phyloP scores from a whole-genome alignment of 2,888 invertebrate species.

The Vannuccia rotundouncinata region DNA sequence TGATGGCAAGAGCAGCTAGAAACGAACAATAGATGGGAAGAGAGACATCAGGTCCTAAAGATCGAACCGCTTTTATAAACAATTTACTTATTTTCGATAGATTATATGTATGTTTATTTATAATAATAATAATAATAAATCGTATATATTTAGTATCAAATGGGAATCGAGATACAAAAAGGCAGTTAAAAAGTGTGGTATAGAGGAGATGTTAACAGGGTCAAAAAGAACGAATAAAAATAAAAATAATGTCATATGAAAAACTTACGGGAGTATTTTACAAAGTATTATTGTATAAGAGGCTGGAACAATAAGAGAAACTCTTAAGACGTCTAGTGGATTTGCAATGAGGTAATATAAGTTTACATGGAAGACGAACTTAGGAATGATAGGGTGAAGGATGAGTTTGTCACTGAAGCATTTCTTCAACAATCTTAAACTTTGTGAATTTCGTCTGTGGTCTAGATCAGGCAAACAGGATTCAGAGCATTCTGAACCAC shows the following conservation, averaged over 20 bases:
- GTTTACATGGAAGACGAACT: background rate
- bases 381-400: conserved; percentile 14
- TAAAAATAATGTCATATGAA: too few species aligned
- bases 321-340: background rate
- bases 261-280: too few species aligned
- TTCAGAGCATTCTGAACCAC: conserved; percentile 3
- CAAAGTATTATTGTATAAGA: conserved; percentile 15
- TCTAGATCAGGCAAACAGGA: conserved; percentile 11
- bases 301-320: conserved; percentile 8
- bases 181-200: conserved; percentile 2
- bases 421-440: conserved; percentile 1
- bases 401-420: conserved; percentile 7
- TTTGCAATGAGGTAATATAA: background rate
- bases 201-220: too few species aligned
- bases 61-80: too few species aligned
- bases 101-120: too few species aligned
- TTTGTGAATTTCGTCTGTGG: background rate
- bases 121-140: conserved; percentile 2
- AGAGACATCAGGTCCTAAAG: too few species aligned
- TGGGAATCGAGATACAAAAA: conserved; percentile 22
- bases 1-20: too few species aligned
- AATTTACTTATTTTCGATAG: too few species aligned
- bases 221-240: too few species aligned
- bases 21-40: too few species aligned
- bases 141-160: conserved; percentile 11